Percentiles rank a stretch among this genome's conserved stretches.
These are phyloP conservation scores for Rhinolophus ferrumequinum DNA, from an alignment of 2,113 vertebrate species.

Conservation along the genomic window DNA sequence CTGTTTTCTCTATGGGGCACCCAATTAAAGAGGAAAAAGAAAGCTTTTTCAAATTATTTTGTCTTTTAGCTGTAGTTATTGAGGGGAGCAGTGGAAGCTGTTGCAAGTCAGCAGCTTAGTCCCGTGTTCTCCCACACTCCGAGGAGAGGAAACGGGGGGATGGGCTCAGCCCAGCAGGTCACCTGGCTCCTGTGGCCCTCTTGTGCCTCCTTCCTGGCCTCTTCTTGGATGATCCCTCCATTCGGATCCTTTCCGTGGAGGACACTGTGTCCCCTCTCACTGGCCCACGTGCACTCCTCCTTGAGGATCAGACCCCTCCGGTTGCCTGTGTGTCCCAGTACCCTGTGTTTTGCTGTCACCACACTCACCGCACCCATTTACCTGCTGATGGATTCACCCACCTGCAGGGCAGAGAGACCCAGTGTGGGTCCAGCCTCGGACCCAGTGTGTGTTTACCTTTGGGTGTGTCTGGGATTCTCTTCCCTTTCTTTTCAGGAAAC, in stretches of 20 bases:
- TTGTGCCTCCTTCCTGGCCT: not conserved
- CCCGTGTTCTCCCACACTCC: rapidly evolving
- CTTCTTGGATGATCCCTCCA: not conserved
- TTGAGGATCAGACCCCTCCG: not conserved
- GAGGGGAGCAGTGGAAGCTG: not conserved
- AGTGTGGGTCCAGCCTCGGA: not conserved
- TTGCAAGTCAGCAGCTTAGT: not conserved
- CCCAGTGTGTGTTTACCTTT: not conserved
- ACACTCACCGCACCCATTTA: not conserved
- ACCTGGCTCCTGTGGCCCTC: not conserved
- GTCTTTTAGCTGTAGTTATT: not conserved
- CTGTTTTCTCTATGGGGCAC: not conserved
- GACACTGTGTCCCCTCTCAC: not conserved
- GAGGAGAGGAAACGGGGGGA: not conserved
- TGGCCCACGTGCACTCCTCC: not conserved
- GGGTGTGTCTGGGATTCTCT: not conserved
- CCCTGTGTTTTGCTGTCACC: not conserved
- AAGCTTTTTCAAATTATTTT: not conserved
- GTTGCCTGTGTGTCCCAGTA: not conserved
- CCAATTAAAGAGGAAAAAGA: not conserved
- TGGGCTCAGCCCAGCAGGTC: not conserved
- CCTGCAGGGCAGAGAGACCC: not conserved
- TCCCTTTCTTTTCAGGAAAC: not conserved
- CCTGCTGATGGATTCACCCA: not conserved
- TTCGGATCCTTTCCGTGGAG: not conserved